These are phyloP conservation scores for Drosophila suzukii DNA, from an alignment of 1,140 invertebrate species.

Conservation along the genomic window DNA sequence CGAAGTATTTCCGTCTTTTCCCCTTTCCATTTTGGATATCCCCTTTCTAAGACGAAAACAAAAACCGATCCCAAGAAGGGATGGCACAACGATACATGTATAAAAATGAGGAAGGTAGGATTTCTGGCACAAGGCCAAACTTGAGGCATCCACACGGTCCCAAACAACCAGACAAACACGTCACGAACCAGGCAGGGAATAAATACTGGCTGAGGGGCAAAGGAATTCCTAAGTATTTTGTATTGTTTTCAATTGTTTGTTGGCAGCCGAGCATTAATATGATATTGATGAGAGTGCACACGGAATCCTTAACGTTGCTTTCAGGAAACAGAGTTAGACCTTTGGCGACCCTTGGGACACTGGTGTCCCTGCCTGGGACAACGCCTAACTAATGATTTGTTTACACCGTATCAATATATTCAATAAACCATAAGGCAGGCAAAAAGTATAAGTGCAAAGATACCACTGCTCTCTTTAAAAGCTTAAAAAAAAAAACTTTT, in stretches of 20 bases:
- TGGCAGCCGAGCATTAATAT: constrained; percentile 78
- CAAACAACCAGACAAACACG: constrained; percentile 45
- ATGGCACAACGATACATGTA: constrained; percentile 52
- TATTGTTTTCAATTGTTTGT: constrained; percentile 81
- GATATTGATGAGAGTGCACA: constrained; percentile 74
- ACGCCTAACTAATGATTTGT: neutral
- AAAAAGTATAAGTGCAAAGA: neutral
- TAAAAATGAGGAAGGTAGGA: constrained; percentile 51
- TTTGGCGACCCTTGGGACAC: constrained; percentile 8
- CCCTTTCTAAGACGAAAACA: constrained; percentile 58
- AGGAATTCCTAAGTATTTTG: constrained; percentile 77
- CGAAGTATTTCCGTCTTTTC: constrained; percentile 44
- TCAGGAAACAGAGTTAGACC: constrained; percentile 1
- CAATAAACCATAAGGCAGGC: neutral
- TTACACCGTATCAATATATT: neutral
- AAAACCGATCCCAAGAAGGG: constrained; percentile 52
- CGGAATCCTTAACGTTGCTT: constrained; percentile 20
- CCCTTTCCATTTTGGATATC: constrained; percentile 30
- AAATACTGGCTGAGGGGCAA: constrained; percentile 43
- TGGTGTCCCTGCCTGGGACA: neutral
- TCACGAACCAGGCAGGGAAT: constrained; percentile 48
- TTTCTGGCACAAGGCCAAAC: constrained; percentile 78
- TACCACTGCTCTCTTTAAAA: neutral
- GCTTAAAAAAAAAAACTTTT: no score
- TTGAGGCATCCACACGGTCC: constrained; percentile 35